Evolutionary conservation across 2,797 vertebrate species (phyloP), one percentile per base, ranked within the genome.

Genomic region (Oreonectes daqikongensis): DNA sequence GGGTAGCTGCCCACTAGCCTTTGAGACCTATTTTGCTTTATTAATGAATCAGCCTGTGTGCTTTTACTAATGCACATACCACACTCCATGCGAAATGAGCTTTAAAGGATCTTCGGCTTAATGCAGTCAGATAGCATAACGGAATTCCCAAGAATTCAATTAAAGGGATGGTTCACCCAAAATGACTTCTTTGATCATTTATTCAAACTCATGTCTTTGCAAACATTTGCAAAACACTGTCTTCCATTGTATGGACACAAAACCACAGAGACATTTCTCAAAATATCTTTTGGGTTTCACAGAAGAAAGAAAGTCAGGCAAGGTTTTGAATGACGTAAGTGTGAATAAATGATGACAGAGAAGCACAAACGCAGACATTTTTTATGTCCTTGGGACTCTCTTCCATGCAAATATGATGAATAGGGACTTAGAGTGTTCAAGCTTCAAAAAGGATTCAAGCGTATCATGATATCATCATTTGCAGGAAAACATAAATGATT

Each of bases 1-100:
- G 80, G 75, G 53, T 65, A 68, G 61, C 38, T 77, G 80, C 77
- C 80, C 77, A 78, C 50, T n/a, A 72, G 59, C 63, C 40, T 57
- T 26, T 28, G 72, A 79, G 70, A 59, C 46, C 65, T 11, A 22
- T 71, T 67, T 79, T 35, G 57, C 52, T 53, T 70, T 69, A 69
- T 77, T 77, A 63, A 64, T 77, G 46, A 63, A 61, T 61, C 65
- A 24, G 46, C 26, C 52, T 12, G 6, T 50, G 40, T 26, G 74
- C 14, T 76, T 8, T 69, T 38, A 50, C 53, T 38, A 15, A 76
- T 60, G 26, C 52, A 18, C 26, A 35, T 5, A 48, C 24, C 35
- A 42, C 6, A 76, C 35, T 48, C 35, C 63, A 11, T 10, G 4
- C 40, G 22, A 22, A 67, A 57, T 67, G 20, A 42, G 50, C 61